Evolutionary conservation across 1,140 invertebrate genomes (phyloP), one percentile per base, ranked within the genome.

Genomic region (Micrasema minimum): DNA sequence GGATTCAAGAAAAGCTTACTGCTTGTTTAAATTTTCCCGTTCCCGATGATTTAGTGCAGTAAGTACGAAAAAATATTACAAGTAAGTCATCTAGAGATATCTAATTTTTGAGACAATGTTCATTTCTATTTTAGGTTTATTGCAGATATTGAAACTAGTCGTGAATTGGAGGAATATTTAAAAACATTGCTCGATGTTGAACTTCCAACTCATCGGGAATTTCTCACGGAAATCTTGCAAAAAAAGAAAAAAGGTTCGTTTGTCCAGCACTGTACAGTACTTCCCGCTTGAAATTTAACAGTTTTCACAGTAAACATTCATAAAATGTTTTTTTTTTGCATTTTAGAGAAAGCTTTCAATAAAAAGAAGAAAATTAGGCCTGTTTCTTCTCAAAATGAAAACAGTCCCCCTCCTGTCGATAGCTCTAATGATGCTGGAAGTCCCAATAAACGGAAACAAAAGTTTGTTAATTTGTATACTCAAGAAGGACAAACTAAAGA

Each of bases 381-480:
- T 45, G 11, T 46, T 23, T 23, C 18, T 55, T 43, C 46, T 16
- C 23, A 68, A 12, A 62, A 69, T 43, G 53, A 35, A 18, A 66
- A 37, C n/a, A 31, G 61, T 10, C 76, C 59, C 12, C 48, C 35
- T 46, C 1, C 68, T 69, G 43, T 69, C 10, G 59, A 67, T 26
- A 66, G 71, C 46, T 67, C 69, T 23, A 62, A 57, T 38, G 81
- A 83, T 10, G 2, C 62, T 18, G 82, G 85, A 11, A 78, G 76
- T 37, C 77, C 81, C 6, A 79, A 78, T 7, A 93, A 91, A 77
- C 93, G 93, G 76, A 92, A 92, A 74, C 84, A 85, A 1, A 94
- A 93, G 80, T 94, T 87, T 85, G 88, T 93, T 0, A 92, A 89
- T 77, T 79, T 94, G 43, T 94, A 91, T 80, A 88, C 89, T 12